A percentile compares a stretch with the other conserved stretches of the same genome.
Evolutionary conservation across 2,797 vertebrate species (phyloP).

Genomic region (Danio choprae): DNA sequence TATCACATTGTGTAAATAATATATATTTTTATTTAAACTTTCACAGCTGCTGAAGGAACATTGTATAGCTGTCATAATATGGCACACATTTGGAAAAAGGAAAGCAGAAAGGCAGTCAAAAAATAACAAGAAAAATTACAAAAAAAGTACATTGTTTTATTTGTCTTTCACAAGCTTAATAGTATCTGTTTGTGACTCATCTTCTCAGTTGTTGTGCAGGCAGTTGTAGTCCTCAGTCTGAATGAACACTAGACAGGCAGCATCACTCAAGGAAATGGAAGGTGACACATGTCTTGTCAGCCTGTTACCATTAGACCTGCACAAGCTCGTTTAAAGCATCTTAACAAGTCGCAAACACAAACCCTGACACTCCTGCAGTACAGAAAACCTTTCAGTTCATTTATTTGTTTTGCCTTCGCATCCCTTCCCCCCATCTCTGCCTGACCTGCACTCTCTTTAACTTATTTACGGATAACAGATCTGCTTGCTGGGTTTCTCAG

Average conservation of each 20-base stretch:
- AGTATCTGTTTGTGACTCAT: slow-evolving; percentile 3
- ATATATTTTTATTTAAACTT: not conserved
- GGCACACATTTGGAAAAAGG: not conserved
- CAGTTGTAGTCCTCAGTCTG: slow-evolving; percentile 14
- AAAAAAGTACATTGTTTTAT: slow-evolving; percentile 2
- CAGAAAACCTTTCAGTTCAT: slow-evolving; percentile 25
- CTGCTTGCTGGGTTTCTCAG: slow-evolving; percentile 26
- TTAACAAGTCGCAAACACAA: slow-evolving; percentile 40
- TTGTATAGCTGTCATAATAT: not conserved
- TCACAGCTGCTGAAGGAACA: not conserved
- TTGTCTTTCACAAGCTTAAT: not conserved
- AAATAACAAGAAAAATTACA: not conserved
- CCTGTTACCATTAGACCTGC: slow-evolving; percentile 20
- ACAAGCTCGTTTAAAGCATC: slow-evolving; percentile 40
- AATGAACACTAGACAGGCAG: slow-evolving; percentile 23
- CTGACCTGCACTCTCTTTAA: slow-evolving; percentile 12
- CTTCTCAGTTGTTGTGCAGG: slow-evolving; percentile 5
- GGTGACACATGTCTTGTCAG: slow-evolving; percentile 35
- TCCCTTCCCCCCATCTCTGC: not conserved
- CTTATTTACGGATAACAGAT: slow-evolving; percentile 46
- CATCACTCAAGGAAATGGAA: slow-evolving; percentile 47
- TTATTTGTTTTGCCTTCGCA: slow-evolving; percentile 8
- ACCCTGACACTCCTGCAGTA: slow-evolving; percentile 10
- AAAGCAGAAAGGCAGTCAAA: no score
- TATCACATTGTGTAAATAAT: not conserved